Evolutionary conservation across 1,140 invertebrate species (phyloP).

Genomic region (Calosoma granatense): DNA sequence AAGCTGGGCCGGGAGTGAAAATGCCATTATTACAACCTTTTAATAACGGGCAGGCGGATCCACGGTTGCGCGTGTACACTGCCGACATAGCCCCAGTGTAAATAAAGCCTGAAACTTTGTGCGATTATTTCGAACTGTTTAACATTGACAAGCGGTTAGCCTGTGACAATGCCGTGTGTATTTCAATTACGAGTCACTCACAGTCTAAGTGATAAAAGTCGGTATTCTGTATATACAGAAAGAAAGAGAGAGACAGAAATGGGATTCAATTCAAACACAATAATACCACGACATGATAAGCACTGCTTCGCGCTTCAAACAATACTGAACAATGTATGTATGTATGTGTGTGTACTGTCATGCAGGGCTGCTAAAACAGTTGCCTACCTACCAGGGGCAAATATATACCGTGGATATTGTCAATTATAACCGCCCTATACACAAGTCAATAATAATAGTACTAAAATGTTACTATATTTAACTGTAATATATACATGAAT

Average conservation of each 20-base stretch:
- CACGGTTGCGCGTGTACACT: not conserved
- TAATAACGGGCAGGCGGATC: not conserved
- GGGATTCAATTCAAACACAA: not conserved
- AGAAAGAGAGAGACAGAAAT: no score
- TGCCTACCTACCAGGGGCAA: not conserved
- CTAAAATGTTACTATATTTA: no score
- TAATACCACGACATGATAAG: not conserved
- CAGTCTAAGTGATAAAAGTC: not conserved
- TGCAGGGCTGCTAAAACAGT: not conserved
- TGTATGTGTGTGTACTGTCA: not conserved
- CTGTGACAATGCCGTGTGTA: not conserved
- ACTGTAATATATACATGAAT: no score
- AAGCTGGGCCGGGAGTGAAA: not conserved
- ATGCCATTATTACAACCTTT: not conserved
- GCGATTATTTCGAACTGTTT: not conserved
- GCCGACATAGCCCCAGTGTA: not conserved
- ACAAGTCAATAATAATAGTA: no score
- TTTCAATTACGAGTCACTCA: not conserved
- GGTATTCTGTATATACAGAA: not conserved
- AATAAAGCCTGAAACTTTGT: not conserved
- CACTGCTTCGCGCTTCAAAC: not conserved
- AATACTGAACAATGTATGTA: not conserved
- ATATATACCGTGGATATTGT: no score
- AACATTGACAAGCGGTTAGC: not conserved
- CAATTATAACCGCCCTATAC: no score